Evolutionary conservation across 2,888 invertebrate genomes (phyloP), one percentile per base, ranked within the genome.

Genomic region (Apoda limacodes): DNA sequence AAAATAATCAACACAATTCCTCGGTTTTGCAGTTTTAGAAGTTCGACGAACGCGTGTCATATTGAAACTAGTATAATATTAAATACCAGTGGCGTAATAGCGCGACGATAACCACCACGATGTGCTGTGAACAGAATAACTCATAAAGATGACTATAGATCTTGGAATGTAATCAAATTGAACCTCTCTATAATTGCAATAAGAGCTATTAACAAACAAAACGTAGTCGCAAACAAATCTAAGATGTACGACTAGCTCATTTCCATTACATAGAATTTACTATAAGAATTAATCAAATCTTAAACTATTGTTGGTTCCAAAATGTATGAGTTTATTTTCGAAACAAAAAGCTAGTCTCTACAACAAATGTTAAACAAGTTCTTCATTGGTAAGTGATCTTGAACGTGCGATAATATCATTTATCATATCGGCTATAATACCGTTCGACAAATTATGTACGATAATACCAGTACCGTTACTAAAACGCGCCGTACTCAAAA

Each of bases 51-150:
- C 71, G 66, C 56, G 48, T 54, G 52, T 61, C 57, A 67, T 66
- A 74, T 72, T 72, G 67, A 68, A 76, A n/a, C n/a, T n/a, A n/a
- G n/a, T n/a, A n/a, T n/a, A n/a, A 78, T 76, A 60, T 56, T 67
- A 71, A n/a, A n/a, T 72, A 72, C 70, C 60, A 62, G 55, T 52
- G 62, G 67, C 69, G 71, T 69, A 72, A 78, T 76, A 78, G 74
- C 63, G 53, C 60, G 55, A 61, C 65, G 67, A 68, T 74, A 74
- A 70, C 68, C 69, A 62, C 65, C 59, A 39, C 52, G 47, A 42
- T 49, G 41, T 17, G 7, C 17, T 75, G 72, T 71, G 76, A 37
- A 50, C 52, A 24, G 75, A 61, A 64, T 72, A 46, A 52, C 52
- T 64, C 64, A 70, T 67, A 64, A 57, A 60, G 39, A 34, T 37